phyloP scores from a whole-genome alignment of 2,113 vertebrate genomes.

The Hiodon alosoides region DNA sequence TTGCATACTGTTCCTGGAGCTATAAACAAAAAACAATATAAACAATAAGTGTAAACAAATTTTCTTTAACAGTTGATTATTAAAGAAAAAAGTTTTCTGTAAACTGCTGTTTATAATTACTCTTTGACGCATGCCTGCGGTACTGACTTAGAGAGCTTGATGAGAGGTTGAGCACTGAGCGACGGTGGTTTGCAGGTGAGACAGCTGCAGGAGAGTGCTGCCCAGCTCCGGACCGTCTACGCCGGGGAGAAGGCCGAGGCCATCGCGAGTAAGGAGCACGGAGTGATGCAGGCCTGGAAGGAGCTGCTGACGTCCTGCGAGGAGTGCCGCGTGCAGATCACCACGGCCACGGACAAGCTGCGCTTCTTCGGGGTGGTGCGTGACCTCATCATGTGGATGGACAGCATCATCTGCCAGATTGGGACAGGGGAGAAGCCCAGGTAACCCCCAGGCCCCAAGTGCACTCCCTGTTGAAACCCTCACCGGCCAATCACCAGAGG shows the following conservation, averaged over 20 bases:
- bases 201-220: conserved; percentile 87
- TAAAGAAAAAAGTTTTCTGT: too few species aligned
- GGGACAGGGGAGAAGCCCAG: conserved; percentile 84
- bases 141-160: neutral
- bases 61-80: too few species aligned
- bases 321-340: conserved; percentile 83
- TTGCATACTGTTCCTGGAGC: too few species aligned
- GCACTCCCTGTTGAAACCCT: too few species aligned
- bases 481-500: too few species aligned
- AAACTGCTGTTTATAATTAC: too few species aligned
- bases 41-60: too few species aligned
- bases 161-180: neutral
- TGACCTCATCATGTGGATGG: conserved; percentile 91
- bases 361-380: conserved; percentile 76
- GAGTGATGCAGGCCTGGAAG: conserved; percentile 84
- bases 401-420: conserved; percentile 82
- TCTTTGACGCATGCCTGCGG: too few species aligned
- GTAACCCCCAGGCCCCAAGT: conserved; percentile 44
- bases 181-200: conserved; percentile 62
- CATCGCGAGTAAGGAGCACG: conserved; percentile 80
- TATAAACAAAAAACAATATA: too few species aligned
- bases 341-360: conserved; percentile 81
- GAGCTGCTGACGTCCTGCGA: conserved; percentile 84
- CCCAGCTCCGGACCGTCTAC: conserved; percentile 87
- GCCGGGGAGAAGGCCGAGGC: conserved; percentile 86